Percentiles rank a stretch among this genome's conserved stretches.
Evolutionary conservation across 2,797 vertebrate genomes (phyloP).

Genomic region (Oryzias sinensis): DNA sequence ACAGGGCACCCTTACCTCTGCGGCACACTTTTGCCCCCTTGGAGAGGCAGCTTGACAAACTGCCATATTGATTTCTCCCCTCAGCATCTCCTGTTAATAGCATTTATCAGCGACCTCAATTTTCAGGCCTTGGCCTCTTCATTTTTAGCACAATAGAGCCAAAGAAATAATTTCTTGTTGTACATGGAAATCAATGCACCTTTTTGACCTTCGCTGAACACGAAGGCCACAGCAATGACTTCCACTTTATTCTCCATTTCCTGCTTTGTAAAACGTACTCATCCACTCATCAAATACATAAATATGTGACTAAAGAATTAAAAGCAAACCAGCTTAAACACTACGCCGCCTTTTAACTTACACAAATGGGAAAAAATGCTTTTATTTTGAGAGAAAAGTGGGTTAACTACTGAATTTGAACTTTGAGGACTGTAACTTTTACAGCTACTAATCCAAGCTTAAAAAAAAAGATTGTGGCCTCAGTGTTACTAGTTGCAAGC

Average conservation of each 20-base stretch:
- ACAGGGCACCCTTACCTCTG: conserved; percentile 84
- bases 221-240: conserved; percentile 57
- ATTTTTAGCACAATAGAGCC: conserved; percentile 90
- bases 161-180: conserved; percentile 96
- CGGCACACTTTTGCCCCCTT: conserved; percentile 75
- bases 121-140: conserved; percentile 81
- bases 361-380: background rate
- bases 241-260: conserved; percentile 5
- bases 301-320: conserved; percentile 4
- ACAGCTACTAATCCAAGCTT: background rate
- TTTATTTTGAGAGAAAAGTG: background rate
- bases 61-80: conserved; percentile 89
- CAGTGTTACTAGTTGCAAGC: conserved; percentile 7
- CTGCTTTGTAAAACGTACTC: conserved; percentile 16
- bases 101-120: conserved; percentile 89
- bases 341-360: too few species aligned
- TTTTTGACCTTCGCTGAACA: conserved; percentile 78
- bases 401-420: conserved; percentile 6
- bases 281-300: background rate
- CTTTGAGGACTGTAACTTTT: background rate
- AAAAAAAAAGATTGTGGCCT: background rate
- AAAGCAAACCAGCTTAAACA: background rate
- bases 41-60: conserved; percentile 92
- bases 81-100: conserved; percentile 84
- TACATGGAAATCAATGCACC: conserved; percentile 98